phyloP scores from a whole-genome alignment of 2,797 vertebrate species.

The Argyrosomus regius region DNA sequence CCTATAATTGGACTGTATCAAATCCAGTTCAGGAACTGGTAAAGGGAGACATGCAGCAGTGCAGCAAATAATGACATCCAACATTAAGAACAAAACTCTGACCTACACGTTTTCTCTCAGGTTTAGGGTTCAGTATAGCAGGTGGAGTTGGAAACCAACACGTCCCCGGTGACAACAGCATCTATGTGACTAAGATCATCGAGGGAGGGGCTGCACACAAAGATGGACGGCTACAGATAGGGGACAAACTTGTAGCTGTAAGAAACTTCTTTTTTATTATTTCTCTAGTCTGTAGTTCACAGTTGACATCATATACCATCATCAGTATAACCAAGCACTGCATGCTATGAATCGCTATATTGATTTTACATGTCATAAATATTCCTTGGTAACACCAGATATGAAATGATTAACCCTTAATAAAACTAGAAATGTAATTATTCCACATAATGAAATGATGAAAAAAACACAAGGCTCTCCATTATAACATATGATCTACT shows the following conservation, averaged over 20 bases:
- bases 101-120: constrained; percentile 74
- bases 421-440: neutral
- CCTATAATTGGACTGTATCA: neutral
- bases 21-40: neutral
- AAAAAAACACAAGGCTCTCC: neutral
- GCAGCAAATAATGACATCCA: neutral
- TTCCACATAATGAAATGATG: neutral
- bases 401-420: neutral
- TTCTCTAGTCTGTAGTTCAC: neutral
- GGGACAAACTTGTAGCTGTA: constrained; percentile 97
- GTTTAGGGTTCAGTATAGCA: constrained; percentile 98
- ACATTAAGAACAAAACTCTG: neutral
- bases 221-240: constrained; percentile 96
- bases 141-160: constrained; percentile 98
- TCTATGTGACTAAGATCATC: constrained; percentile 98
- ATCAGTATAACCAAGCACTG: neutral
- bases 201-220: constrained; percentile 98
- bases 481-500: neutral
- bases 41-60: neutral
- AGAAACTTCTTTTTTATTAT: constrained; percentile 61
- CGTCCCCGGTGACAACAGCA: constrained; percentile 97
- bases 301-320: neutral
- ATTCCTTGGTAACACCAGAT: neutral
- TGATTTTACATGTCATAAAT: neutral
- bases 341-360: neutral